Conservation (phyloP, 1,140 invertebrate species). For the Onthophagus taurus region DNA sequence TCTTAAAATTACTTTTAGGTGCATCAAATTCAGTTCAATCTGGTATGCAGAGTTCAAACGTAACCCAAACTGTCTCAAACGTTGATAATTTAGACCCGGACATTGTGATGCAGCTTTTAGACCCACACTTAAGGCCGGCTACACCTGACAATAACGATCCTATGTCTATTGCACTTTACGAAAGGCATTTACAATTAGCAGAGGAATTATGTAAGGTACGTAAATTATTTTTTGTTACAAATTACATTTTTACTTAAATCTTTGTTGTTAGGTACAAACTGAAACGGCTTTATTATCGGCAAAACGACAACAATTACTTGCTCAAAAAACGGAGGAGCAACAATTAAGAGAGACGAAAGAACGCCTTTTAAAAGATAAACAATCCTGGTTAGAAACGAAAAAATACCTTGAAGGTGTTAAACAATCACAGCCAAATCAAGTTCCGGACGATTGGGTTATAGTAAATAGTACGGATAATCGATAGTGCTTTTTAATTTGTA, state of each 20-base stretch:
- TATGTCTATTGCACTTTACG: constrained; percentile 71
- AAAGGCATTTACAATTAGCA: constrained; percentile 73
- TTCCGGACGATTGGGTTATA: constrained; percentile 37
- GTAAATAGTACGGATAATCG: constrained; percentile 33
- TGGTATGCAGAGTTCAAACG: constrained; percentile 21
- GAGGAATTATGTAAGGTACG: constrained; percentile 62
- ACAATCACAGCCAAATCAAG: no score
- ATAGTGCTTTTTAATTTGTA: constrained; percentile 3
- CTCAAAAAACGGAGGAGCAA: constrained; percentile 52
- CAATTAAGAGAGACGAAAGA: constrained; percentile 66
- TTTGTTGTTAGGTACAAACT: constrained; percentile 57
- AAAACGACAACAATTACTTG: constrained; percentile 55
- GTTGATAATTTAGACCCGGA: constrained; percentile 43
- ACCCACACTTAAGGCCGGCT: constrained; percentile 68
- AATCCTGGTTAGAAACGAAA: constrained; percentile 25
- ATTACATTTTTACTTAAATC: constrained; percentile 10
- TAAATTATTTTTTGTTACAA: constrained; percentile 9
- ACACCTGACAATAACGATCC: constrained; percentile 66
- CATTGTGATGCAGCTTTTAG: constrained; percentile 63
- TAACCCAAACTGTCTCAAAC: constrained; percentile 15
- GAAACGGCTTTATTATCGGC: constrained; percentile 62
- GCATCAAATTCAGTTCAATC: constrained; percentile 27
- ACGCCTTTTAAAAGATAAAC: constrained; percentile 24
- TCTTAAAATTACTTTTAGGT: no score
- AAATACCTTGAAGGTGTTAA: constrained; percentile 14